Conservation (phyloP, 2,888 invertebrate species). For the Pyrocoelia pectoralis region DNA sequence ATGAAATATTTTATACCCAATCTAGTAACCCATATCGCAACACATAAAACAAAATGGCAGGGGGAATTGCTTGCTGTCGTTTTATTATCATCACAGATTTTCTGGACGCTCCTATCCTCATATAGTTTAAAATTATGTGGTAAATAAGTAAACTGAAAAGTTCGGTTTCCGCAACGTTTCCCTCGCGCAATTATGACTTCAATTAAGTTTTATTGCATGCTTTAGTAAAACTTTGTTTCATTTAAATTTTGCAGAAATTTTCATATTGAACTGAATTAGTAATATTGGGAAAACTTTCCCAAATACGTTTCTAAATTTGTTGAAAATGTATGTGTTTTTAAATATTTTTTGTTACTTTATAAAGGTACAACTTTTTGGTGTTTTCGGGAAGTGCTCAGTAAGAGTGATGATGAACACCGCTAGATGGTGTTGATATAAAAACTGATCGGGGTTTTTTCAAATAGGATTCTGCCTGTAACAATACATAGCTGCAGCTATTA, state of each 20-base stretch:
- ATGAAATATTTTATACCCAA: conserved; percentile 49
- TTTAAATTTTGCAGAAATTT: neutral
- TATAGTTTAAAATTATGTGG: conserved; percentile 20
- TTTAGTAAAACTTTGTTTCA: neutral
- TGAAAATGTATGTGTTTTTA: too few species aligned
- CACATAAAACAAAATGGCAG: conserved; percentile 48
- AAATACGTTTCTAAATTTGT: too few species aligned
- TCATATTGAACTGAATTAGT: too few species aligned
- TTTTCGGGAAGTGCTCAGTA: too few species aligned
- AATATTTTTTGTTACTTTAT: too few species aligned
- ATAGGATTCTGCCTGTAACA: too few species aligned
- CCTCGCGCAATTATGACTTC: neutral
- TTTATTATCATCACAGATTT: conserved; percentile 41
- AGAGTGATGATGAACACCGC: too few species aligned
- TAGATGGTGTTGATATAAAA: too few species aligned
- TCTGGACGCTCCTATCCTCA: conserved; percentile 22
- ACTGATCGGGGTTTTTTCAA: too few species aligned
- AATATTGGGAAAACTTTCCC: too few species aligned
- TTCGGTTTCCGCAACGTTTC: conserved; percentile 1
- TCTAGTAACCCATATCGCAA: conserved; percentile 47
- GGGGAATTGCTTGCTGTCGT: conserved; percentile 44
- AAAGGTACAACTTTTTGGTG: too few species aligned
- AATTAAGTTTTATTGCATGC: neutral
- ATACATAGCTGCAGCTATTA: too few species aligned
- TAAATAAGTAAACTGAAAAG: conserved; percentile 21